Evolutionary conservation across 1,140 invertebrate species (phyloP).

Genomic region (Drosophila bocki): DNA sequence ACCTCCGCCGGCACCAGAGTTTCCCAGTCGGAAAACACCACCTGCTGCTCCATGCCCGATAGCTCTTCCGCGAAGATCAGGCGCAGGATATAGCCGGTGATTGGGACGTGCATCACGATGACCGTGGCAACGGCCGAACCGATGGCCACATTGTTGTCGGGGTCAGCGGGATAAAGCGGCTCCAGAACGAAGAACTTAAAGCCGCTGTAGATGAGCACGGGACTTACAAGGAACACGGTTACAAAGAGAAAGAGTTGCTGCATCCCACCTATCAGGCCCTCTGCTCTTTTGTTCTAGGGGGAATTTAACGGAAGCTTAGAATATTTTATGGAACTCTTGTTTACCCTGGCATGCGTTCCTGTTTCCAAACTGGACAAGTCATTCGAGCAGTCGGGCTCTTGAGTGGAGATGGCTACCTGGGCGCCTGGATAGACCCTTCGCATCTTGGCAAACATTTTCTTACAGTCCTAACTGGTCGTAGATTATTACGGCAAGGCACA

Average conservation of each 20-base stretch:
- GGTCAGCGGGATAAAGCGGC: not conserved
- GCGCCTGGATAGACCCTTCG: slow-evolving; percentile 1
- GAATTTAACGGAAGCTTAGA: not conserved
- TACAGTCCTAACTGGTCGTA: not conserved
- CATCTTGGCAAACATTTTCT: slow-evolving; percentile 27
- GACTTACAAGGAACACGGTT: slow-evolving; percentile 17
- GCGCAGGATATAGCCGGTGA: slow-evolving; percentile 36
- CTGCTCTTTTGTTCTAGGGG: slow-evolving; percentile 2
- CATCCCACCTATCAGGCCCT: not conserved
- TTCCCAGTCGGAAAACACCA: slow-evolving; percentile 17
- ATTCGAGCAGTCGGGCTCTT: not conserved
- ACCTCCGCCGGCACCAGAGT: not conserved
- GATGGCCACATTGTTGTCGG: slow-evolving; percentile 27
- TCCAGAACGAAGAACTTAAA: slow-evolving; percentile 26
- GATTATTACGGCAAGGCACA: not conserved
- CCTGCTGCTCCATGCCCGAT: slow-evolving; percentile 16
- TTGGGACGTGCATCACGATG: slow-evolving; percentile 38
- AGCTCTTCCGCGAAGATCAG: slow-evolving; percentile 26
- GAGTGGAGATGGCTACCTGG: too few relatives aligned
- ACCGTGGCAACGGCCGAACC: slow-evolving; percentile 40
- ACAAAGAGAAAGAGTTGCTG: slow-evolving; percentile 24
- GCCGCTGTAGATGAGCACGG: slow-evolving; percentile 19
- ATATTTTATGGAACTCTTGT: not conserved
- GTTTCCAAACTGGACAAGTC: slow-evolving; percentile 29
- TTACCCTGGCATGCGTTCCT: slow-evolving; percentile 8